Evolutionary conservation across 2,797 vertebrate species (phyloP).

Genomic region (Myoxocephalus aenaeus): DNA sequence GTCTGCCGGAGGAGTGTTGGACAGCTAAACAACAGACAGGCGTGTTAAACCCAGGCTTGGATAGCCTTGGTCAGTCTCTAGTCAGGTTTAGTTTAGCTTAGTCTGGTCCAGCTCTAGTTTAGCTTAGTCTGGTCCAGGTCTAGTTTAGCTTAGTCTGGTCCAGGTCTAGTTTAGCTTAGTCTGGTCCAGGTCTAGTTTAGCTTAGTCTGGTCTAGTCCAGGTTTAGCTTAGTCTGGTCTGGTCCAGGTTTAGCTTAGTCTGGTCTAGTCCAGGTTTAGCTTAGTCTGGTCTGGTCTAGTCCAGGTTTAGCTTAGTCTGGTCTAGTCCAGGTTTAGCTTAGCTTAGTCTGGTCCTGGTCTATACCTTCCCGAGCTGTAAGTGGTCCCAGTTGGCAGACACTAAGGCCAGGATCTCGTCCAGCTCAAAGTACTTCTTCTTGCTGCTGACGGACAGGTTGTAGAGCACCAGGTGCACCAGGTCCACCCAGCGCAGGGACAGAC

Average conservation of each 20-base stretch:
- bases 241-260: too few species aligned
- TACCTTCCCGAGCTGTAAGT: slow-evolving; percentile 95
- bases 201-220: too few species aligned
- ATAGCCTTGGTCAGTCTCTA: background rate
- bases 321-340: background rate
- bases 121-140: too few species aligned
- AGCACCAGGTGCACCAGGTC: slow-evolving; percentile 94
- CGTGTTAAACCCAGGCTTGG: background rate
- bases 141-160: too few species aligned
- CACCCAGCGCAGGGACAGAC: slow-evolving; percentile 95
- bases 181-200: too few species aligned
- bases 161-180: too few species aligned
- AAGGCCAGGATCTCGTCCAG: slow-evolving; percentile 95
- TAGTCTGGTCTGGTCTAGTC: background rate
- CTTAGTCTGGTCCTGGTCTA: background rate
- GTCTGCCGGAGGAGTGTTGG: slow-evolving; percentile 88
- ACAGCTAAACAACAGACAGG: slow-evolving; percentile 80
- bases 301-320: background rate
- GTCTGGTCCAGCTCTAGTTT: background rate
- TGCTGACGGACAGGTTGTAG: slow-evolving; percentile 95
- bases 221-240: background rate
- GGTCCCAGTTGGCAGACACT: slow-evolving; percentile 92
- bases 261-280: background rate
- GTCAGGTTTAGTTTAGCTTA: background rate
- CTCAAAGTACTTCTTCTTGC: slow-evolving; percentile 98